Base-by-base conservation (phyloP, 2,888 invertebrate species). In the Alloplasta piceator region DNA sequence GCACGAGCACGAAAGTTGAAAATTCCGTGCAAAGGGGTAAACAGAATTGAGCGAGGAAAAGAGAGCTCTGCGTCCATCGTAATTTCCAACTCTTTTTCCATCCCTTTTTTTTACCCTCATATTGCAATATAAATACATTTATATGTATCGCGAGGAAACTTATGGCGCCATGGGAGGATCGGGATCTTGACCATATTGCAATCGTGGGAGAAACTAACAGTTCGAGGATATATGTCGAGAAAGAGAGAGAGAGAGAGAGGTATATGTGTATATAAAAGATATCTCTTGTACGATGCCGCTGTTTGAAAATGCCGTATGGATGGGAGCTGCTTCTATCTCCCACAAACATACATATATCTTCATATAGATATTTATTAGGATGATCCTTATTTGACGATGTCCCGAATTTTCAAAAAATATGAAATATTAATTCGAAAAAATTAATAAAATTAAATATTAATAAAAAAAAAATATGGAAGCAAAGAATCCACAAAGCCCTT, bases 151-250 rank as follows among this genome's bases (percentile, higher is more conserved):
- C 9, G 14, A 66, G 52, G 16, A 75, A 78, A 66, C 41, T 52
- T 43, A 66, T 58, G 71, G 48, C 77, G 71, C 71, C 70, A 52
- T 14, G 52, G 14, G 26, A 10, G 48, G 36, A 63, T 14, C 43
- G n/a, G 41, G 38, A 43, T 10, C 55, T 58, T 50, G 48, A 26
- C 39, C 39, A 7, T 36, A 5, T 66, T 50, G 50, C 10, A 16
- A 66, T 66, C 56, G 50, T 43, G 67, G 36, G 61, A 72, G 66
- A 73, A 68, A 38, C 26, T 63, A 70, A 76, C 56, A 36, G 38
- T 36, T 50, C 64, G 60, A 48, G 16, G 26, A 41, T 26, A 43
- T 39, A 56, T 78, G 41, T 46, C 26, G 9, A 9, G 55, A 63
- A 10, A 50, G 16, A 76, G 14, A 61, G n/a, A 61, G 41, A 46